These are phyloP conservation scores for Habrosyne pyritoides DNA, from an alignment of 2,888 invertebrate genomes.

Conservation along the genomic window DNA sequence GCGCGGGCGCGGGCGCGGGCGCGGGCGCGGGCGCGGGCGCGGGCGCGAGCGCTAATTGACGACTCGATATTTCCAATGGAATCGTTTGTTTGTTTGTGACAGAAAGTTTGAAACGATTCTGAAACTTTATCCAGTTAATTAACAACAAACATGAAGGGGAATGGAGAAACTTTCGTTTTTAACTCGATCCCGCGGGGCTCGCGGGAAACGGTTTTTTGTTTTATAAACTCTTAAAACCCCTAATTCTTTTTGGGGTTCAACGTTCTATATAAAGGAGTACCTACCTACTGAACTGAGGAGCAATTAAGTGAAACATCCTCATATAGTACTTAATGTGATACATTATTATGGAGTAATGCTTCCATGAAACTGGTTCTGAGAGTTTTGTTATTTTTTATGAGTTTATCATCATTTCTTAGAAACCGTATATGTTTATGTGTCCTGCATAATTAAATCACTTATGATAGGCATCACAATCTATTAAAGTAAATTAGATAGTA, in stretches of 20 bases:
- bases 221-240: neutral
- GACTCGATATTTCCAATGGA: neutral
- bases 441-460: no score
- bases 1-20: neutral
- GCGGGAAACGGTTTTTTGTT: neutral
- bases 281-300: neutral
- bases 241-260: neutral
- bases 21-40: neutral
- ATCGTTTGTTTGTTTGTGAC: slow-evolving; percentile 2
- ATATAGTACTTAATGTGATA: neutral
- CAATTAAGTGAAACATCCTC: neutral
- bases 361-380: neutral
- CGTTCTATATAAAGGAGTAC: neutral
- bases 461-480: no score
- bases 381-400: neutral
- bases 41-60: neutral
- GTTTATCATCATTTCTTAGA: neutral
- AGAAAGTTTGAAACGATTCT: neutral
- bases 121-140: neutral
- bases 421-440: no score
- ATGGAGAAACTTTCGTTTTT: neutral
- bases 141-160: neutral
- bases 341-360: neutral
- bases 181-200: neutral
- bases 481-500: no score